A percentile compares a stretch with the other conserved stretches of the same genome.
These are phyloP conservation scores for Tympanuchus pallidicinctus DNA, from an alignment of 2,113 vertebrate genomes.

Conservation along the genomic window DNA sequence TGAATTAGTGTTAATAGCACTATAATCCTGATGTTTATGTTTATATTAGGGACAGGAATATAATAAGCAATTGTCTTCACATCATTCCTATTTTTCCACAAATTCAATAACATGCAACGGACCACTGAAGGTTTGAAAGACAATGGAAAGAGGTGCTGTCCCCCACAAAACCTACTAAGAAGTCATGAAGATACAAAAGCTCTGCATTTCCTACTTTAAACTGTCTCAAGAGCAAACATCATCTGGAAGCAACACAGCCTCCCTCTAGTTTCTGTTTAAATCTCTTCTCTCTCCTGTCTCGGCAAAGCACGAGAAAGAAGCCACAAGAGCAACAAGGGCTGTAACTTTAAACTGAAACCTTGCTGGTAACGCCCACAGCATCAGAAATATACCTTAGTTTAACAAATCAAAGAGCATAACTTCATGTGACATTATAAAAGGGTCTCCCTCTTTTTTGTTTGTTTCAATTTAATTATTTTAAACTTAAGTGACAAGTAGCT, in stretches of 20 bases:
- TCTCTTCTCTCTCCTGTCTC: background rate
- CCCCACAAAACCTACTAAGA: background rate
- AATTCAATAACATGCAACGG: background rate
- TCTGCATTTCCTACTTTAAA: background rate
- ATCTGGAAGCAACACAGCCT: background rate
- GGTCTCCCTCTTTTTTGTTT: too few relatives aligned
- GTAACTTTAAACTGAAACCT: background rate
- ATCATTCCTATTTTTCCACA: background rate
- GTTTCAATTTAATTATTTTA: background rate
- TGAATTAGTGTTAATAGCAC: background rate
- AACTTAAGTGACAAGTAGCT: background rate
- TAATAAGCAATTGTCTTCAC: background rate
- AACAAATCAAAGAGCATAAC: background rate
- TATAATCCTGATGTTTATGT: background rate
- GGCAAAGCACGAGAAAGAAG: background rate
- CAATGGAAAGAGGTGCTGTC: background rate
- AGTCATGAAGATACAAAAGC: rapidly evolving
- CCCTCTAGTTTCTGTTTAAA: background rate
- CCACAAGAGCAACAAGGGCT: background rate
- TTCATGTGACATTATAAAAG: background rate
- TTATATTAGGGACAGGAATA: background rate
- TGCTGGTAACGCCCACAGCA: background rate
- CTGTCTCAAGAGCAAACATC: background rate
- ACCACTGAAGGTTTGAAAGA: background rate
- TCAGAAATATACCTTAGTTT: background rate